Percentiles rank a stretch among this genome's conserved stretches.
These are phyloP conservation scores for Gnathochromis pfefferi DNA, from an alignment of 2,113 vertebrate species.

Conservation along the genomic window DNA sequence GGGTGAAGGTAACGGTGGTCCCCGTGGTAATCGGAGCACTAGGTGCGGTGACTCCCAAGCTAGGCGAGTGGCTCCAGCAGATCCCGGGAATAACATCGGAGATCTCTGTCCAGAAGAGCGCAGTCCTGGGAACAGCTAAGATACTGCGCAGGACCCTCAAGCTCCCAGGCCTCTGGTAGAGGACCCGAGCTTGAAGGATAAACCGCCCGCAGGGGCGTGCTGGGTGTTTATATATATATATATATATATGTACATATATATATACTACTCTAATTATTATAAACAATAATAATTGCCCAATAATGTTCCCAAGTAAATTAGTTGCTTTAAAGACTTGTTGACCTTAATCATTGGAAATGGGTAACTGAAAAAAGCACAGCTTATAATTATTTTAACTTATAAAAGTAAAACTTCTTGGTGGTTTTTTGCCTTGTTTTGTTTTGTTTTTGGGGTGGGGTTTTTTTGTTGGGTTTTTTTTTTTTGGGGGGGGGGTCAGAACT, in stretches of 20 bases:
- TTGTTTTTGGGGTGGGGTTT: too few species aligned
- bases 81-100: too few species aligned
- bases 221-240: accelerated
- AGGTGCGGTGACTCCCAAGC: too few species aligned
- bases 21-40: too few species aligned
- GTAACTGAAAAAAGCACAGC: background rate
- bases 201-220: too few species aligned
- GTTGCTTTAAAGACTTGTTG: background rate
- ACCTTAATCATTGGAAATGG: background rate
- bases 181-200: too few species aligned
- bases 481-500: background rate
- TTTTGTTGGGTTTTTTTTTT: accelerated
- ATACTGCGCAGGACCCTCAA: too few species aligned
- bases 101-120: too few species aligned
- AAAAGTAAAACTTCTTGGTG: background rate
- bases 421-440: accelerated
- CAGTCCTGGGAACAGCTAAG: too few species aligned
- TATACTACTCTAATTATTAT: background rate
- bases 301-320: background rate
- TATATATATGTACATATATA: background rate
- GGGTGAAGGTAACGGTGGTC: too few species aligned
- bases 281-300: background rate
- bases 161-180: too few species aligned
- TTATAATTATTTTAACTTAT: background rate
- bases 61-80: too few species aligned